A percentile compares a stretch with the other conserved stretches of the same genome.
Evolutionary conservation across 2,113 vertebrate species (phyloP).

Genomic region (Heterocephalus glaber): DNA sequence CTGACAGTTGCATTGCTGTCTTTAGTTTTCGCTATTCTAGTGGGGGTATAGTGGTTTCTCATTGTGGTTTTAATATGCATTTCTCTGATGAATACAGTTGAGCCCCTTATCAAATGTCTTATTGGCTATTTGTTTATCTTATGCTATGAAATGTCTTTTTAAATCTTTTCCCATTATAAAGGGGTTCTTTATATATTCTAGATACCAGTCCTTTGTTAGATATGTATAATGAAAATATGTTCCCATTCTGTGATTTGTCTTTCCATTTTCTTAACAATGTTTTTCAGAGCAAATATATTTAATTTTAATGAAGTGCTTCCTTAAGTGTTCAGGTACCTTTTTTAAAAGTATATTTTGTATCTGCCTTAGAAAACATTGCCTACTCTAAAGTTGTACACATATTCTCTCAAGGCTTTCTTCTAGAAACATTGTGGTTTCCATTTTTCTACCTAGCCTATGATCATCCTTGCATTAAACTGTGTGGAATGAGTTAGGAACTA

Average conservation of each 20-base stretch:
- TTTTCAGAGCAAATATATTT: slow-evolving; percentile 12
- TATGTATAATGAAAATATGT: background rate
- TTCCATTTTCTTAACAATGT: slow-evolving; percentile 49
- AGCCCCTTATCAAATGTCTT: background rate
- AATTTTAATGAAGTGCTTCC: background rate
- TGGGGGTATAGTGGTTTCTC: background rate
- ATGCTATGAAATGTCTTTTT: background rate
- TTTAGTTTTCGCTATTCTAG: slow-evolving; percentile 29
- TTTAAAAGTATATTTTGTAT: background rate
- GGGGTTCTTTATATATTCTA: slow-evolving; percentile 2
- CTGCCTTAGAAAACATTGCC: background rate
- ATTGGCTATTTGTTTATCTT: slow-evolving; percentile 17
- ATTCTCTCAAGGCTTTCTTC: slow-evolving; percentile 20
- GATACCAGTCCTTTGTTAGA: slow-evolving; percentile 6
- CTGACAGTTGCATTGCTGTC: background rate
- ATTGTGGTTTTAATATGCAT: slow-evolving; percentile 23
- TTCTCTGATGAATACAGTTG: background rate
- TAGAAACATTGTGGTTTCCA: background rate
- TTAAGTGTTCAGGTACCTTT: background rate
- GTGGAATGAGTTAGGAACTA: background rate
- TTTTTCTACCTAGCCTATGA: slow-evolving; percentile 28
- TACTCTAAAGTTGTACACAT: background rate
- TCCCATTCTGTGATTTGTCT: background rate
- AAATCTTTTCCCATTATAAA: background rate
- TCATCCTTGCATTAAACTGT: slow-evolving; percentile 34